Base-by-base conservation (phyloP, 2,113 vertebrate genomes). In the Rhinichthys klamathensis region DNA sequence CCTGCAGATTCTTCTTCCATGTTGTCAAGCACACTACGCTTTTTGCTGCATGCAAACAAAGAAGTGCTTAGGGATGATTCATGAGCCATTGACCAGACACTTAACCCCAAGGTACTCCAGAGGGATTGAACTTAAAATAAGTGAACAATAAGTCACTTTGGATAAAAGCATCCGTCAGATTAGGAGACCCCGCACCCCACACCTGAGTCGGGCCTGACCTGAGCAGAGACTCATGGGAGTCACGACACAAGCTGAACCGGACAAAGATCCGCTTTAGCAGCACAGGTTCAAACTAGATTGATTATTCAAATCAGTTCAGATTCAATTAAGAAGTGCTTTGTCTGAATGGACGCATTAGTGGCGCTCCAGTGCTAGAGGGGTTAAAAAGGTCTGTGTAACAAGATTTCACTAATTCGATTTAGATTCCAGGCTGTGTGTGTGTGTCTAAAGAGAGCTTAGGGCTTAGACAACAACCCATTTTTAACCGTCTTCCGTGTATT, bases 261-360 rank as follows among this genome's bases (percentile, higher is more conserved):
- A n/a, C 79, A 12, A 46, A 41, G 54, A 58, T 84, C 44, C 30
- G 21, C 72, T 46, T 87, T 54, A 44, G 13, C 76, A 67, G 41
- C 27, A 25, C 63, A 25, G 27, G 74, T 63, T 82, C 32, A 72
- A 77, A 49, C 38, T 32, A 83, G 56, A 88, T 85, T 88, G 82
- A 88, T 85, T 85, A 60, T 82, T 88, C 46, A 85, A 85, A 88
- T 77, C 56, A 86, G 63, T 80, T 58, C 12, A 44, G 78, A 83
- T 84, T 81, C 35, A 49, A 84, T 89, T 72, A 89, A 77, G 61
- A 18, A 65, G 67, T 1, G 69, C 54, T 81, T 49, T 84, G 54
- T 84, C 82, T 84, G 56, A 74, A 79, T 63, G 23, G 70, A 70
- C 3, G 15, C 49, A 82, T 72, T 54, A 82, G 80, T 56, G 32